These are phyloP conservation scores for Ormyrus labotus DNA, from an alignment of 2,888 invertebrate genomes.

Conservation along the genomic window DNA sequence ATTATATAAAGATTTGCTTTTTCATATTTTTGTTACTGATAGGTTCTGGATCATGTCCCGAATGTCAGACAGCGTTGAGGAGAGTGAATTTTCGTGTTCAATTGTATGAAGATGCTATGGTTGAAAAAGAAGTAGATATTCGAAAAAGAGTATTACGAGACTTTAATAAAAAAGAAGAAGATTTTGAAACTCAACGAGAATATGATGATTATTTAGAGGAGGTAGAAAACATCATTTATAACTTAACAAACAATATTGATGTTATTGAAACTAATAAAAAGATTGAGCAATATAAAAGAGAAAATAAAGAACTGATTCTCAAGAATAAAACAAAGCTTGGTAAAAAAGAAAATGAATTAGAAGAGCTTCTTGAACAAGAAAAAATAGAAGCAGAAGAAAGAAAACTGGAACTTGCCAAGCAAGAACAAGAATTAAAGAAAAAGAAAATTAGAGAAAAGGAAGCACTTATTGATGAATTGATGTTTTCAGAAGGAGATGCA, in stretches of 20 bases:
- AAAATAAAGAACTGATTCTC: constrained; percentile 90
- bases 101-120: constrained; percentile 95
- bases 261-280: constrained; percentile 90
- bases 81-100: constrained; percentile 95
- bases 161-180: constrained; percentile 96
- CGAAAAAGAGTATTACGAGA: constrained; percentile 91
- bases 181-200: constrained; percentile 88
- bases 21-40: constrained; percentile 59
- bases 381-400: constrained; percentile 86
- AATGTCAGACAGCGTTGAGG: constrained; percentile 92
- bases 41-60: constrained; percentile 96
- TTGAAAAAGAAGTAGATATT: constrained; percentile 98
- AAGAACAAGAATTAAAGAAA: constrained; percentile 82
- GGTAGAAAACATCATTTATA: constrained; percentile 93
- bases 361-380: constrained; percentile 89
- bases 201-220: constrained; percentile 98
- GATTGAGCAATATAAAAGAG: constrained; percentile 93
- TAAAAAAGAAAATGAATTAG: constrained; percentile 90
- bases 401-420: constrained; percentile 82
- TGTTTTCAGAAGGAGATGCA: constrained; percentile 94
- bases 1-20: too few relatives aligned
- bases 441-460: constrained; percentile 92
- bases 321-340: constrained; percentile 87
- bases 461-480: constrained; percentile 95
- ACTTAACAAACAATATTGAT: constrained; percentile 93